A percentile compares a stretch with the other conserved stretches of the same genome.
Evolutionary conservation across 2,113 vertebrate genomes (phyloP).

Genomic region (Isichthys henryi): DNA sequence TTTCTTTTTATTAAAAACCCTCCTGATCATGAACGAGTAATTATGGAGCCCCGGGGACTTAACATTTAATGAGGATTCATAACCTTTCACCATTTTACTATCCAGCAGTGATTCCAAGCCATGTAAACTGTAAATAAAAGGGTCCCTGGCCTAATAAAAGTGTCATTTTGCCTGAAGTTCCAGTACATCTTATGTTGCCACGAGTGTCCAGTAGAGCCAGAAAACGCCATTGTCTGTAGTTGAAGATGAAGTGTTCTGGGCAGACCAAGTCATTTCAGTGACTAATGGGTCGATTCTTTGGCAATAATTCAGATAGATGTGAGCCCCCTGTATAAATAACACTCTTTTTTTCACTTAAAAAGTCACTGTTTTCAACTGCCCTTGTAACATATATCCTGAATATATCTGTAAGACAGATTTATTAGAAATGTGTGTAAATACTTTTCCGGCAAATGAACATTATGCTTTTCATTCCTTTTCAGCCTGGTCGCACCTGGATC

Average conservation of each 20-base stretch:
- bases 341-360: not conserved
- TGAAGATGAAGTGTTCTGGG: not conserved
- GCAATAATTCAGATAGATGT: not conserved
- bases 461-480: not conserved
- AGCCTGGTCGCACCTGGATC: not conserved
- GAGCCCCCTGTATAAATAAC: not conserved
- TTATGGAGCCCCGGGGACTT: not conserved
- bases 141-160: not conserved
- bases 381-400: not conserved
- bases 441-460: not conserved
- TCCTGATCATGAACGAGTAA: not conserved
- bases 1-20: slow-evolving; percentile 5
- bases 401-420: not conserved
- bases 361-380: not conserved
- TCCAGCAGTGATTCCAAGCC: not conserved
- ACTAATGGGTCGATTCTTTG: not conserved
- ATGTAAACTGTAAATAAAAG: slow-evolving; percentile 1
- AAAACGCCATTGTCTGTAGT: not conserved
- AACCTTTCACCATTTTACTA: slow-evolving; percentile 9
- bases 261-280: not conserved
- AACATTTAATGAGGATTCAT: slow-evolving; percentile 6
- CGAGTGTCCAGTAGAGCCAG: not conserved
- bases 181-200: not conserved
- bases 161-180: not conserved
- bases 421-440: not conserved